Conservation (phyloP, 2,113 vertebrate genomes). For the human (Homo sapiens) region DNA sequence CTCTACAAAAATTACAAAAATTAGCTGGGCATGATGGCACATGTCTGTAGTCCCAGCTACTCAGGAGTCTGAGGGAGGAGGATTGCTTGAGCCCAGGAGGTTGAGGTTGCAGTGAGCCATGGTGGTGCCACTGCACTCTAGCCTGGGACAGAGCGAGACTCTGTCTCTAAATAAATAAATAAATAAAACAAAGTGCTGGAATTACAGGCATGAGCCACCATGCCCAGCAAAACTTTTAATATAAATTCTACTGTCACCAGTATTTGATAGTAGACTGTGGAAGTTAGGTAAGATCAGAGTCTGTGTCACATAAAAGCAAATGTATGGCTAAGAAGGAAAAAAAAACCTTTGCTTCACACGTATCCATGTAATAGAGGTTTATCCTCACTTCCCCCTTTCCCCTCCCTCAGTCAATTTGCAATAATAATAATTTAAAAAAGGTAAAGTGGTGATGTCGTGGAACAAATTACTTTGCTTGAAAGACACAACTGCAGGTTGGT, state of each 20-base stretch:
- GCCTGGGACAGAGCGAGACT: neutral
- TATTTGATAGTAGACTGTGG: neutral
- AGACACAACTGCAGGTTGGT: constrained; percentile 2
- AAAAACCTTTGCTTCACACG: neutral
- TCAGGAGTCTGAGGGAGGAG: neutral
- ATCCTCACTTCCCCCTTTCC: neutral
- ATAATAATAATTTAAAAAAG: neutral
- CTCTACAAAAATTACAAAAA: too few relatives aligned
- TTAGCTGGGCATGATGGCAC: too few relatives aligned
- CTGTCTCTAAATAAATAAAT: neutral
- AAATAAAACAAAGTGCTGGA: neutral
- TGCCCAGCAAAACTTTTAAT: neutral
- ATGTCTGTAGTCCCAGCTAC: neutral
- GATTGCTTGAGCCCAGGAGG: neutral
- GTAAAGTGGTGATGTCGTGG: neutral
- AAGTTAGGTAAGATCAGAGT: neutral
- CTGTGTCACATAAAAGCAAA: neutral
- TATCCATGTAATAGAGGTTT: neutral
- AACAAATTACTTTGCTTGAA: constrained; percentile 21
- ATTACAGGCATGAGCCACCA: too few relatives aligned
- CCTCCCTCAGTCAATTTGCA: neutral
- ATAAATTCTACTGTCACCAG: neutral
- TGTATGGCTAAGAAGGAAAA: constrained; percentile 7
- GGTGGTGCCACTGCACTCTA: neutral
- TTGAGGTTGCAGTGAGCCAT: neutral